phyloP scores from a whole-genome alignment of 2,113 vertebrate genomes.

The Andinoacara biseriatus region DNA sequence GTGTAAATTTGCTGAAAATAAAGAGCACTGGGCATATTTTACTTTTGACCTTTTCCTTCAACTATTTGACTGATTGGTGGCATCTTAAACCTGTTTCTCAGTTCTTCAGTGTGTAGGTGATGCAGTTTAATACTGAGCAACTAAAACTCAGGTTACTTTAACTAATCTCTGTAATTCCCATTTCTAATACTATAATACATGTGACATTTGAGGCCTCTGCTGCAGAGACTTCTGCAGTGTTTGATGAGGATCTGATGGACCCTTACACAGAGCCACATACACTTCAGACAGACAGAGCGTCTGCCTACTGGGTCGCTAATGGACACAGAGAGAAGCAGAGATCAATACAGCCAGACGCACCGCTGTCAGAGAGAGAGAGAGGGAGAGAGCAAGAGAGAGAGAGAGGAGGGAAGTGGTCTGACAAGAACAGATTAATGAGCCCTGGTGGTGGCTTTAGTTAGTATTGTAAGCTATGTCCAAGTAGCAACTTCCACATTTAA shows the following conservation, averaged over 20 bases:
- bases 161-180: background rate
- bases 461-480: conserved; percentile 10
- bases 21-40: background rate
- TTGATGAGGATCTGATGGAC: conserved; percentile 63
- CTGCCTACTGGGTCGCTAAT: conserved; percentile 14
- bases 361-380: conserved; percentile 50
- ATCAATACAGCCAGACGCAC: conserved; percentile 77
- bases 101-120: background rate
- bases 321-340: conserved; percentile 72
- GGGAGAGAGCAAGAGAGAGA: background rate
- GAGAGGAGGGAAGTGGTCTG: conserved; percentile 20
- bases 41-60: background rate
- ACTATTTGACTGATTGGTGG: background rate
- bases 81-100: background rate
- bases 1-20: background rate
- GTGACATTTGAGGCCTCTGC: conserved; percentile 48
- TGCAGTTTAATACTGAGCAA: conserved; percentile 33
- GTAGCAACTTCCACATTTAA: background rate
- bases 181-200: background rate
- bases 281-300: conserved; percentile 13
- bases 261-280: conserved; percentile 41
- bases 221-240: conserved; percentile 32
- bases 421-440: conserved; percentile 58
- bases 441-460: conserved; percentile 48
- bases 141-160: background rate